phyloP scores from a whole-genome alignment of 2,888 invertebrate genomes.

The Agriotes lineatus region DNA sequence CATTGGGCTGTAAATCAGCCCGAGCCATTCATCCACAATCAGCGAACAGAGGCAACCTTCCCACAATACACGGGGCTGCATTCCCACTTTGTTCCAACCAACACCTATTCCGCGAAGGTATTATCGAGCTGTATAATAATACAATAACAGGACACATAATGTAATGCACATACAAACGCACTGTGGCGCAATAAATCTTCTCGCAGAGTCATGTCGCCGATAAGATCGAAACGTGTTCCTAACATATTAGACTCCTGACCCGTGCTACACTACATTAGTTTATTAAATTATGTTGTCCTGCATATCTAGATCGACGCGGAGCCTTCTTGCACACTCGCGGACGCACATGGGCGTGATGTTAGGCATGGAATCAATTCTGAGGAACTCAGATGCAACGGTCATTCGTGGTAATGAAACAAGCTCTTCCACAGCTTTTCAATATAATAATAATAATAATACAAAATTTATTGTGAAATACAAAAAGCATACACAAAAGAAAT shows the following conservation, averaged over 20 bases:
- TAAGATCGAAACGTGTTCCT: constrained; percentile 17
- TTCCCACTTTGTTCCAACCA: constrained; percentile 15
- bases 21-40: constrained; percentile 11
- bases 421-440: too few species aligned
- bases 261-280: constrained; percentile 15
- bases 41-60: constrained; percentile 9
- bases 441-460: too few species aligned
- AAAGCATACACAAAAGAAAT: too few species aligned
- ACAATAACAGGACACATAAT: constrained; percentile 17
- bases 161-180: constrained; percentile 16
- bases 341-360: too few species aligned
- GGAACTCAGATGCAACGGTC: too few species aligned
- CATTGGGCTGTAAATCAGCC: too few species aligned
- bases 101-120: constrained; percentile 17
- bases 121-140: constrained; percentile 20
- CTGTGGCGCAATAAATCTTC: constrained; percentile 17
- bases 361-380: too few species aligned
- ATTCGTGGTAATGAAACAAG: too few species aligned
- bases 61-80: constrained; percentile 1
- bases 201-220: constrained; percentile 2
- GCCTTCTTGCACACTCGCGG: too few species aligned
- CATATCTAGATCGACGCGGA: background rate
- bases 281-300: constrained; percentile 14
- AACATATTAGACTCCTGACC: constrained; percentile 22
- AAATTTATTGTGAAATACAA: too few species aligned